These are phyloP conservation scores for Scotopteryx bipunctaria DNA, from an alignment of 2,888 invertebrate genomes.

Conservation along the genomic window DNA sequence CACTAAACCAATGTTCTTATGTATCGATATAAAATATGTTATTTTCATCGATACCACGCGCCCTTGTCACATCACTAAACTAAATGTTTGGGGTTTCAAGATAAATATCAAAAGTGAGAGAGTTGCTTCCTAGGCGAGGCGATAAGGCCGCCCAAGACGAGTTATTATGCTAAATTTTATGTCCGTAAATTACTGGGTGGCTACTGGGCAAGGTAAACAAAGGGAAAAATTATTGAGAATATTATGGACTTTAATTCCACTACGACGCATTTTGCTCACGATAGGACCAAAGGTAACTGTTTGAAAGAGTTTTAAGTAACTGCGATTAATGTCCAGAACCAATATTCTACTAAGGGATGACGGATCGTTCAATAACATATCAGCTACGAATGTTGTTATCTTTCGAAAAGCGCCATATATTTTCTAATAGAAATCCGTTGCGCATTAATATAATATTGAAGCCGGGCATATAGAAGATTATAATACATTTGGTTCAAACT, in stretches of 20 bases:
- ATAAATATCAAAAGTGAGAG: slow-evolving; percentile 38
- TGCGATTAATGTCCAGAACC: no score
- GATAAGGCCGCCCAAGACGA: slow-evolving; percentile 39
- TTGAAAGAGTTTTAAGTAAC: no score
- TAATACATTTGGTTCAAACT: no score
- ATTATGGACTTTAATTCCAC: slow-evolving; percentile 8
- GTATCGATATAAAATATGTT: slow-evolving; percentile 35
- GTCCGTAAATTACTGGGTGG: slow-evolving; percentile 36
- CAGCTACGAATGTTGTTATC: no score
- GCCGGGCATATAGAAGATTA: no score
- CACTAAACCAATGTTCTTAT: slow-evolving; percentile 32
- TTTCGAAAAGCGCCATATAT: no score
- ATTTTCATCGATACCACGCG: slow-evolving; percentile 9
- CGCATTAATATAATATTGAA: no score
- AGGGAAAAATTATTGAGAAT: slow-evolving; percentile 19
- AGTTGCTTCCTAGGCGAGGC: slow-evolving; percentile 35
- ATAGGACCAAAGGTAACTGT: no score
- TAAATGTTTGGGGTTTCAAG: slow-evolving; percentile 34
- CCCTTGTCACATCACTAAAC: slow-evolving; percentile 30
- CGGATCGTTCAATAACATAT: no score
- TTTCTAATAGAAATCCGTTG: no score
- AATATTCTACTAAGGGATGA: no score
- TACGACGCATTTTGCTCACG: not conserved
- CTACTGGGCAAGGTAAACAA: slow-evolving; percentile 34
- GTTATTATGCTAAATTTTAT: slow-evolving; percentile 42